Conservation (phyloP, 2,888 invertebrate genomes). For the Meiosimyza platycephala region DNA sequence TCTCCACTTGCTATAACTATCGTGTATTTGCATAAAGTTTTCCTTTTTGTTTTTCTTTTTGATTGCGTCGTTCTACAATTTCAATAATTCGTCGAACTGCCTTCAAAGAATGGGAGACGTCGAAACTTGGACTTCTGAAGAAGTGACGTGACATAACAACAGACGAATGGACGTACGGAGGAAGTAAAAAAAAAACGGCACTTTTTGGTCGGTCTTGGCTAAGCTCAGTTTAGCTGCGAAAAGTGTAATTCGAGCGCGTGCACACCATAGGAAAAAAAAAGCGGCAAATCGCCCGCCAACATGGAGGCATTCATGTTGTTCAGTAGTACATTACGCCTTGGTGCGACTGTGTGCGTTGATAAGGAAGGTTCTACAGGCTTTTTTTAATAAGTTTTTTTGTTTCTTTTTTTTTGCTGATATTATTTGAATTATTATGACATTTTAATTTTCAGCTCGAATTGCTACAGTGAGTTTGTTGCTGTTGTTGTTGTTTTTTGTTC, state of each 20-base stretch:
- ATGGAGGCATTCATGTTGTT: slow-evolving; percentile 18
- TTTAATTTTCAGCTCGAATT: slow-evolving; percentile 30
- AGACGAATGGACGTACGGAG: slow-evolving; percentile 7
- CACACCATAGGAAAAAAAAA: neutral
- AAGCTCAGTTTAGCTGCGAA: slow-evolving; percentile 1
- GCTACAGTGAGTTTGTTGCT: slow-evolving; percentile 29
- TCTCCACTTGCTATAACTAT: too few relatives aligned
- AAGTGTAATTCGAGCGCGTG: slow-evolving; percentile 30
- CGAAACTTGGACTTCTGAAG: slow-evolving; percentile 13
- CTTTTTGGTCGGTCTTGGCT: neutral
- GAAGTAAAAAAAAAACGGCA: too few relatives aligned
- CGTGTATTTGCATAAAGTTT: too few relatives aligned
- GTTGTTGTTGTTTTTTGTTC: slow-evolving; percentile 6
- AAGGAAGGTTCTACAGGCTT: too few relatives aligned
- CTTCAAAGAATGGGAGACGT: neutral
- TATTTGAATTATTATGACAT: slow-evolving; percentile 31
- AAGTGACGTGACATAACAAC: slow-evolving; percentile 7
- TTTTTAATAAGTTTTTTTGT: neutral
- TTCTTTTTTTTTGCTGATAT: slow-evolving; percentile 13
- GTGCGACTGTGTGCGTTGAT: too few relatives aligned
- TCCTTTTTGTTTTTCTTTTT: neutral
- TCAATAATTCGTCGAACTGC: slow-evolving; percentile 25
- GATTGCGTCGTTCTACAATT: slow-evolving; percentile 13
- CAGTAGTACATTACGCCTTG: too few relatives aligned
- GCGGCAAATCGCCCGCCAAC: slow-evolving; percentile 19